Base-by-base conservation (phyloP, 1,140 invertebrate genomes). In the Drosophila triauraria region DNA sequence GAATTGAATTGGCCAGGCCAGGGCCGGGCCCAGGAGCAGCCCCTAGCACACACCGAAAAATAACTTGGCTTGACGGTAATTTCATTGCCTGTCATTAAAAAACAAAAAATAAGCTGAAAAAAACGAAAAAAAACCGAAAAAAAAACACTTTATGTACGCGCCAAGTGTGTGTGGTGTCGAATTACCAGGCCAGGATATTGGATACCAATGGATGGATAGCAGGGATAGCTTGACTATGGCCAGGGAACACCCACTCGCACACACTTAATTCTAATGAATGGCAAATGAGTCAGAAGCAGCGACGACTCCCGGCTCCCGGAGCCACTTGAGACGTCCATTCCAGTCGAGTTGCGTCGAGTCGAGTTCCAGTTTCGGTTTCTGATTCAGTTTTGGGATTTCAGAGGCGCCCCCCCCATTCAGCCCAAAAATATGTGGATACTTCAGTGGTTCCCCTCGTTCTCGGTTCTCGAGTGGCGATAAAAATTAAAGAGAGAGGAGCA, bases 81-180 rank as follows among this genome's bases (percentile, higher is more conserved):
- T 83, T 87, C 76, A 83, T 83, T 87, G 71, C 50, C 65, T 69
- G 64, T 86, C 83, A 86, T 87, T 87, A 82, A 86, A 86, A 78
- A 38, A 54, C 1, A 13, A 54, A 30, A 17, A 30, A 30, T 7
- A 30, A 30, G 30, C 27, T 4, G 4, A 6, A 17, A 53, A 20
- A 17, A 32, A 30, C 0, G 7, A 17, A 15, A 1, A 12, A 6
- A 30, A 30, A 30, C 27, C 27, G 27, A 6, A 51, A 10, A 20
- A 20, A 25, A 62, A 51, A 43, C 58, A 63, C 59, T 65, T 54
- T 62, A 57, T 56, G 57, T 53, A 68, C 32, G 40, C 46, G 17
- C 35, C 15, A 50, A 20, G 38, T 40, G 65, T 62, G 38, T 53
- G 58, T 51, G 40, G 75, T 79, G 56, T 82, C 76, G 27, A 57